phyloP scores from a whole-genome alignment of 2,888 invertebrate genomes.

The Andrena camellia region DNA sequence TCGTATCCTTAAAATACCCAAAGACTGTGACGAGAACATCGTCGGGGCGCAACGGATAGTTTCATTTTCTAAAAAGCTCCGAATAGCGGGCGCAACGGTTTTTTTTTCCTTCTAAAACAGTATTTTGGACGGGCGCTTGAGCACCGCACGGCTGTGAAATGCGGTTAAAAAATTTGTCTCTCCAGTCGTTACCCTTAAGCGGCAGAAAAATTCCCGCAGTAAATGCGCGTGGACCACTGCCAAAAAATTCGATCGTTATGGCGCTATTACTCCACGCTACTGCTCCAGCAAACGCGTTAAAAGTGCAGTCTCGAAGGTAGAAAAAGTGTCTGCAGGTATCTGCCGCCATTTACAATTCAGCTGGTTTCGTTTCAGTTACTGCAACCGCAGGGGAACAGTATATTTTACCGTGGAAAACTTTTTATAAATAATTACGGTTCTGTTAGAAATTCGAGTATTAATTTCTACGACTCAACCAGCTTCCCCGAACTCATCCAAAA shows the following conservation, averaged over 20 bases:
- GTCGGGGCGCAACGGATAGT: conserved; percentile 8
- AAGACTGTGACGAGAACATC: neutral
- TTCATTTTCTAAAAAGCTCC: conserved; percentile 10
- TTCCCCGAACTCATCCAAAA: neutral
- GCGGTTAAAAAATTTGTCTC: conserved; percentile 36
- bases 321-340: conserved; percentile 10
- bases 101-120: neutral
- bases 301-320: conserved; percentile 15
- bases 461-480: neutral
- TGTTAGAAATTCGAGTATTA: neutral
- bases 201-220: conserved; percentile 42
- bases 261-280: conserved; percentile 42
- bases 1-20: neutral
- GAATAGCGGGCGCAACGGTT: neutral
- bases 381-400: neutral
- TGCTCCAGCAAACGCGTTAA: conserved; percentile 25
- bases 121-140: conserved; percentile 1
- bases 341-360: conserved; percentile 27
- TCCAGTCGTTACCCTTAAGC: conserved; percentile 57
- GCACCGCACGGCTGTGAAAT: conserved; percentile 18
- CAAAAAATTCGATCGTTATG: conserved; percentile 61
- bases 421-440: neutral
- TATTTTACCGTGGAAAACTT: neutral
- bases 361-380: conserved; percentile 17
- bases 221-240: conserved; percentile 58